Percentiles rank a stretch among this genome's conserved stretches.
Evolutionary conservation across 2,797 vertebrate genomes (phyloP).

Genomic region (Halcyon badia): DNA sequence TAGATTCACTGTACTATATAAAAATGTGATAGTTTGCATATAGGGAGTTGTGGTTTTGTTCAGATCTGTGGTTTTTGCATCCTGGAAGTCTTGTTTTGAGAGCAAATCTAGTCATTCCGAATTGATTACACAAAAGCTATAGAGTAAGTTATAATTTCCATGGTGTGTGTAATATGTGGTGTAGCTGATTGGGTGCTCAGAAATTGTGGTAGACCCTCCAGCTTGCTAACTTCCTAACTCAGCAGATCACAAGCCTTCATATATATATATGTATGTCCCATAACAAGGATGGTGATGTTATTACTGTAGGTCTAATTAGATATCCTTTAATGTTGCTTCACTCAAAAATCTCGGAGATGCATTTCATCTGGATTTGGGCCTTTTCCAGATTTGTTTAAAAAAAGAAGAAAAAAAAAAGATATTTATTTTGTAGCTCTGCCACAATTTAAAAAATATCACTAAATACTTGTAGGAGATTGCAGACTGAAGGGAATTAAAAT

Average conservation of each 20-base stretch:
- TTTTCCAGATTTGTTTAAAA: slow-evolving; percentile 59
- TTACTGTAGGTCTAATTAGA: slow-evolving; percentile 62
- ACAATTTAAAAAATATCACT: slow-evolving; percentile 31
- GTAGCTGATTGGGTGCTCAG: slow-evolving; percentile 63
- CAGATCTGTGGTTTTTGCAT: slow-evolving; percentile 62
- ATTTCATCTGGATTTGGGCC: slow-evolving; percentile 66
- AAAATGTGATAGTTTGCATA: slow-evolving; percentile 68
- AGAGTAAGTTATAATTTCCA: slow-evolving; percentile 70
- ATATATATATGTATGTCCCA: slow-evolving; percentile 24
- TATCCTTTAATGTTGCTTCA: slow-evolving; percentile 55
- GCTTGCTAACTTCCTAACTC: slow-evolving; percentile 72
- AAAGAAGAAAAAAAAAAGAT: not conserved
- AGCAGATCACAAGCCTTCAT: slow-evolving; percentile 64
- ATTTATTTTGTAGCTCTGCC: slow-evolving; percentile 36
- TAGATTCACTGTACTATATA: slow-evolving; percentile 42
- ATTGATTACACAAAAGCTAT: slow-evolving; percentile 69
- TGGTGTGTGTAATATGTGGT: slow-evolving; percentile 75
- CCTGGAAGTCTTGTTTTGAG: slow-evolving; percentile 76
- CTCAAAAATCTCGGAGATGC: slow-evolving; percentile 35
- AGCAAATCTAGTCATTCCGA: slow-evolving; percentile 64
- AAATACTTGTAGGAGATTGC: slow-evolving; percentile 30
- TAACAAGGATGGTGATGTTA: slow-evolving; percentile 60
- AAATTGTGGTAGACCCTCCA: slow-evolving; percentile 67
- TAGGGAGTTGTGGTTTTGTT: slow-evolving; percentile 63
- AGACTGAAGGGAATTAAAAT: slow-evolving; percentile 61